phyloP scores from a whole-genome alignment of 1,140 invertebrate genomes.

The fruit fly (Drosophila melanogaster) region DNA sequence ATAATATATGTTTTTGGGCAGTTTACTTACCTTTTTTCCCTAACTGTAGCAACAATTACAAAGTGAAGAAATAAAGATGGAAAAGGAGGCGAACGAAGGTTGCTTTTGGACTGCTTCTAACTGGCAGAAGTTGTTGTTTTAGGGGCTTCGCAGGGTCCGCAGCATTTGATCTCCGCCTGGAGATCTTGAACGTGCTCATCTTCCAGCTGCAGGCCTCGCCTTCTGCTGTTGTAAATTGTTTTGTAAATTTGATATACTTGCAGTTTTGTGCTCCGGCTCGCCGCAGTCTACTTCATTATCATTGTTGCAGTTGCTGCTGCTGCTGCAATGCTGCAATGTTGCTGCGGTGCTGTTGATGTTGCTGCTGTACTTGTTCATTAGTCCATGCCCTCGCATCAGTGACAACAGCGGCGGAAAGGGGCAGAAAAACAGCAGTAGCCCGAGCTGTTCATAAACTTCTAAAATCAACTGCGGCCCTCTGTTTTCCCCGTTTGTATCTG shows the following conservation, averaged over 20 bases:
- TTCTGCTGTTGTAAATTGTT: conserved; percentile 78
- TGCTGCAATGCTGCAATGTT: conserved; percentile 26
- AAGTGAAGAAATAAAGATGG: conserved; percentile 30
- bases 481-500: conserved; percentile 35
- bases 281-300: conserved; percentile 69
- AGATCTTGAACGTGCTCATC: conserved; percentile 82
- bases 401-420: conserved; percentile 13
- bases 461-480: conserved; percentile 38
- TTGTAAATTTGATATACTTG: conserved; percentile 84
- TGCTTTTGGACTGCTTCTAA: conserved; percentile 41
- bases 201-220: conserved; percentile 41
- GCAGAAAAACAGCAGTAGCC: conserved; percentile 54
- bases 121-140: conserved; percentile 21
- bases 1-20: not conserved
- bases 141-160: conserved; percentile 30
- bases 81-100: conserved; percentile 38
- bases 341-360: conserved; percentile 49
- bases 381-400: conserved; percentile 45
- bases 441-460: conserved; percentile 55
- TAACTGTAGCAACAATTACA: conserved; percentile 53
- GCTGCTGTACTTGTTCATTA: conserved; percentile 72
- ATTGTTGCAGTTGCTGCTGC: conserved; percentile 43
- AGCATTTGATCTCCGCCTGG: conserved; percentile 76
- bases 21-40: not conserved
- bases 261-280: conserved; percentile 38